These are phyloP conservation scores for Coreoperca whiteheadi DNA, from an alignment of 2,113 vertebrate genomes.

Conservation along the genomic window DNA sequence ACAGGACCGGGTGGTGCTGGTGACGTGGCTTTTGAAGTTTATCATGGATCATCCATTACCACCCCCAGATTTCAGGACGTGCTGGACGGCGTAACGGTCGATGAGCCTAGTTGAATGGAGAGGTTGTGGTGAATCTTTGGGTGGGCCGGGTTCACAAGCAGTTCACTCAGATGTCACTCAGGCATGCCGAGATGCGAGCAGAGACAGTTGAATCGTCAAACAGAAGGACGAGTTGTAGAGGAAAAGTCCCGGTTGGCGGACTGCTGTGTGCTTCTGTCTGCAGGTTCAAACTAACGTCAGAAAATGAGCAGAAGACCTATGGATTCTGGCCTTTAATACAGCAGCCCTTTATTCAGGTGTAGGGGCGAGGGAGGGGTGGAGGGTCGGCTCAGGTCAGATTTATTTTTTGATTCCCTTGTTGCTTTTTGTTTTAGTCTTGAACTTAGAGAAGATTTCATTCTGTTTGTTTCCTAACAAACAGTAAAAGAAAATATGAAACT, in stretches of 20 bases:
- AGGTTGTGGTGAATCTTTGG: too few relatives aligned
- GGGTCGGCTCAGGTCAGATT: constrained; percentile 26
- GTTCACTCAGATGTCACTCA: too few relatives aligned
- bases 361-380: constrained; percentile 8
- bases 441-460: constrained; percentile 17
- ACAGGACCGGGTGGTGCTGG: too few relatives aligned
- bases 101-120: too few relatives aligned
- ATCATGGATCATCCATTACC: too few relatives aligned
- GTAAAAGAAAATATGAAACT: not conserved
- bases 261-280: constrained; percentile 33
- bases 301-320: constrained; percentile 8
- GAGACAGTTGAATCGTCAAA: too few relatives aligned
- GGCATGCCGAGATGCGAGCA: too few relatives aligned
- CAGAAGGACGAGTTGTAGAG: constrained; percentile 79
- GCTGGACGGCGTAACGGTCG: too few relatives aligned
- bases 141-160: too few relatives aligned
- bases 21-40: too few relatives aligned
- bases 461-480: not conserved
- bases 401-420: constrained; percentile 26
- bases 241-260: not conserved
- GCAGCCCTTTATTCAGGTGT: constrained; percentile 57
- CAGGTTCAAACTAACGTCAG: constrained; percentile 4
- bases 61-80: too few relatives aligned
- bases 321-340: constrained; percentile 57
- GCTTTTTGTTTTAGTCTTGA: constrained; percentile 1